Percentiles rank a stretch among this genome's conserved stretches.
Evolutionary conservation across 2,888 invertebrate genomes (phyloP).

Genomic region (Gymnocheta viridis): DNA sequence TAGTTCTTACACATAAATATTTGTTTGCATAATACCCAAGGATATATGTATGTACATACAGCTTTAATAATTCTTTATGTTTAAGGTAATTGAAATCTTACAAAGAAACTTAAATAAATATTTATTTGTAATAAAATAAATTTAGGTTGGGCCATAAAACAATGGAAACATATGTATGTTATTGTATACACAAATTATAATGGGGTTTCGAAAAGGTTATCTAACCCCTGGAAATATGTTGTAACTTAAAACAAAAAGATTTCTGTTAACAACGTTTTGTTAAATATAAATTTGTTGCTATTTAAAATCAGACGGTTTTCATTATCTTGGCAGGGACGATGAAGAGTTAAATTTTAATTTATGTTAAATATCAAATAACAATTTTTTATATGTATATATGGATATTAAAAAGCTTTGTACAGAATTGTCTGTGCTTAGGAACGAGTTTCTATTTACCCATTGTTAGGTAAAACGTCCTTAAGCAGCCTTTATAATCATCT

Average conservation of each 20-base stretch:
- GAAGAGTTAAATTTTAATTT: no score
- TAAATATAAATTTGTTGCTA: neutral
- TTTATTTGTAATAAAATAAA: slow-evolving; percentile 35
- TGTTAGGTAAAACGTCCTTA: no score
- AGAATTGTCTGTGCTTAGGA: no score
- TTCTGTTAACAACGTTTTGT: neutral
- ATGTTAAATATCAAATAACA: no score
- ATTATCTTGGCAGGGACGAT: no score
- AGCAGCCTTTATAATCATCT: no score
- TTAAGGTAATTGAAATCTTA: slow-evolving; percentile 49
- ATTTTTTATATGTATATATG: no score
- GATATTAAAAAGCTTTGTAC: no score
- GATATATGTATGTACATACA: slow-evolving; percentile 7
- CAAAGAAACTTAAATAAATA: slow-evolving; percentile 37
- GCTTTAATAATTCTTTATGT: slow-evolving; percentile 47
- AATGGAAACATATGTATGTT: neutral
- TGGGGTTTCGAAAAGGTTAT: neutral
- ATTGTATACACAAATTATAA: neutral
- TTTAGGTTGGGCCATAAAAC: slow-evolving; percentile 13
- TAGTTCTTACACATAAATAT: slow-evolving; percentile 29
- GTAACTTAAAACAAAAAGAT: neutral
- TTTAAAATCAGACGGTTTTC: neutral
- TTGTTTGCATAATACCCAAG: slow-evolving; percentile 36
- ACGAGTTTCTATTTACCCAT: no score
- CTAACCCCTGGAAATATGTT: neutral